Evolutionary conservation across 2,888 invertebrate genomes (phyloP), one percentile per base, ranked within the genome.

Genomic region (Bugula neritina): DNA sequence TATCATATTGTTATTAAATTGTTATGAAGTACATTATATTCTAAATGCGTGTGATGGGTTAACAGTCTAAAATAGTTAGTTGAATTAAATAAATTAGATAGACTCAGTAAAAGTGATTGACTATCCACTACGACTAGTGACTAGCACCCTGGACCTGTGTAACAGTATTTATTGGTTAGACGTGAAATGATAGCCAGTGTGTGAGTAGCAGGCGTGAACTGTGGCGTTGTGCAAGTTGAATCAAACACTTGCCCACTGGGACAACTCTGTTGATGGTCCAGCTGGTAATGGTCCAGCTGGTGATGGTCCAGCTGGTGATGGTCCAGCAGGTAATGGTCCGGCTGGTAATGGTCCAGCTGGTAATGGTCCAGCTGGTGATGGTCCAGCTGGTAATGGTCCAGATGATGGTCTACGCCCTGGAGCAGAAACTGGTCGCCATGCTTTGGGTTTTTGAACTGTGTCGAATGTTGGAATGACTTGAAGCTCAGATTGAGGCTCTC

Each of bases 191-290:
- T 13, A 63, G 34, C 10, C 34, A 27, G 27, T 21, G 27, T 63
- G 63, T 63, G 63, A 63, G 63, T 63, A 63, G 43, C 3, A 43
- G n/a, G n/a, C n/a, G n/a, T n/a, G n/a, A n/a, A n/a, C n/a, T n/a
- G n/a, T n/a, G n/a, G n/a, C n/a, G n/a, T n/a, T n/a, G n/a, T n/a
- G n/a, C n/a, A n/a, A n/a, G n/a, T 29, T 25, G 27, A 31, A 13
- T n/a, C n/a, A 5, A n/a, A n/a, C n/a, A 63, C 63, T 63, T 63
- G 63, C 63, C 63, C 43, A n/a, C n/a, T n/a, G n/a, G n/a, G n/a
- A n/a, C n/a, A n/a, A n/a, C n/a, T n/a, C n/a, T n/a, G n/a, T n/a
- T n/a, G n/a, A 10, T 43, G 17, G 43, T 43, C 5, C 10, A 10
- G 10, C 10, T 5, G 17, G 5, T 10, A 5, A 5, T 17, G 5